A percentile compares a stretch with the other conserved stretches of the same genome.
phyloP scores from a whole-genome alignment of 2,888 invertebrate species.

The Dicroscelio sp. region DNA sequence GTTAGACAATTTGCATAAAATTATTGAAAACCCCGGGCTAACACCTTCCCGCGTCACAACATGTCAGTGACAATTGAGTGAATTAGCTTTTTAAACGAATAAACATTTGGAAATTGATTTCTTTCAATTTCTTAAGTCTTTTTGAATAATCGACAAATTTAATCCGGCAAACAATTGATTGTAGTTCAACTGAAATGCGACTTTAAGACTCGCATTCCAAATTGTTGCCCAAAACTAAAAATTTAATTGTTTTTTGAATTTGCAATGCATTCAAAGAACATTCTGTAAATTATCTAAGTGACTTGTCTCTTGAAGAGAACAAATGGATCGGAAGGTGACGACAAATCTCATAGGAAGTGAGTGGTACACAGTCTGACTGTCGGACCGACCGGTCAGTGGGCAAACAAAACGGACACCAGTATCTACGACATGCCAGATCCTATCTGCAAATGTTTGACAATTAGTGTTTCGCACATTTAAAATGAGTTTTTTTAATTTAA shows the following conservation, averaged over 20 bases:
- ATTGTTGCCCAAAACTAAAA: too few relatives aligned
- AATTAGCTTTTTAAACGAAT: slow-evolving; percentile 50
- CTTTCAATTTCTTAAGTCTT: slow-evolving; percentile 37
- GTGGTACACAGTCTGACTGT: slow-evolving; percentile 82
- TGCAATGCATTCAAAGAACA: too few relatives aligned
- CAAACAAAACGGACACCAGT: slow-evolving; percentile 89
- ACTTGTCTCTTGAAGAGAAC: slow-evolving; percentile 79
- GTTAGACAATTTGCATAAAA: slow-evolving; percentile 65
- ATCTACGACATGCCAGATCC: slow-evolving; percentile 83
- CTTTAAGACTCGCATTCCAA: too few relatives aligned
- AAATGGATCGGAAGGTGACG: slow-evolving; percentile 89
- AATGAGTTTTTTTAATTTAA: too few relatives aligned
- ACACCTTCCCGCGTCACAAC: slow-evolving; percentile 26
- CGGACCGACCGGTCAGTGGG: slow-evolving; percentile 86
- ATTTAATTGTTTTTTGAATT: neutral
- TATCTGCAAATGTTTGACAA: slow-evolving; percentile 90
- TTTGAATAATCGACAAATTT: slow-evolving; percentile 40
- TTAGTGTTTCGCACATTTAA: too few relatives aligned
- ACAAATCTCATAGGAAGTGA: slow-evolving; percentile 85
- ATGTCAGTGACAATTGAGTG: slow-evolving; percentile 45
- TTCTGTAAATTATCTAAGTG: too few relatives aligned
- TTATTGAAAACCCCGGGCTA: slow-evolving; percentile 56
- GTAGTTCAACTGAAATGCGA: neutral
- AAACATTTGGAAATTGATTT: slow-evolving; percentile 43
- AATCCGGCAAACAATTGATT: slow-evolving; percentile 38